Base-by-base conservation (phyloP, 2,113 vertebrate genomes). In the Rhinoderma darwinii region DNA sequence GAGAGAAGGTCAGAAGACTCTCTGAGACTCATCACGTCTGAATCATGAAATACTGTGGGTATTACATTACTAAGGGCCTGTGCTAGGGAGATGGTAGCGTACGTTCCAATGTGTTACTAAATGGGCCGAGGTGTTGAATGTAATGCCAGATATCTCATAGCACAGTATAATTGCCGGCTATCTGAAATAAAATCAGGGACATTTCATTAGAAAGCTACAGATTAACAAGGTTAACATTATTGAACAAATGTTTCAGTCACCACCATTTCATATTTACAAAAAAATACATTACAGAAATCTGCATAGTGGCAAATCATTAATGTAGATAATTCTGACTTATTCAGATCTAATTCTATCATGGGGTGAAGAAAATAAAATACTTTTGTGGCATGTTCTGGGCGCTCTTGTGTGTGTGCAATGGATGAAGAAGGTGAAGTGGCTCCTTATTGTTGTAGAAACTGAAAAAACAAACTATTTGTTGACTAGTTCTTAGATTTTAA, bases 21-120 rank as follows among this genome's bases (percentile, higher is more conserved):
- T 54, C 56, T 73, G 27, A 37, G 74, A 84, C 83, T 84, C 83
- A 84, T 43, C 83, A 75, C 70, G 32, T 84, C 51, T 84, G 70
- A 59, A 56, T 54, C 47, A 75, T 74, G 83, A 75, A 75, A 84
- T 84, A 75, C 41, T 39, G 8, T 59, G 14, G 51, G 32, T 84
- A 61, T 84, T 84, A 75, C 70, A 61, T 84, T 84, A 84, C 83
- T 20, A 6, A 61, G 50, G 17, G 25, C 51, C 70, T 43, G 37
- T n/a, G 68, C 83, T 56, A 25, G 47, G 32, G 32, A 74, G 66
- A 50, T 25, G 27, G 39, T 11, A 12, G 66, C 22, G 20, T n/a
- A 73, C 22, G 41, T 51, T 83, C 25, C n/a, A 83, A 50, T 25
- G 12, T 54, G 44, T 73, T 73, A 83, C 82, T 83, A 83, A 81